phyloP scores from a whole-genome alignment of 2,797 vertebrate genomes.

The Sphenodon punctatus region DNA sequence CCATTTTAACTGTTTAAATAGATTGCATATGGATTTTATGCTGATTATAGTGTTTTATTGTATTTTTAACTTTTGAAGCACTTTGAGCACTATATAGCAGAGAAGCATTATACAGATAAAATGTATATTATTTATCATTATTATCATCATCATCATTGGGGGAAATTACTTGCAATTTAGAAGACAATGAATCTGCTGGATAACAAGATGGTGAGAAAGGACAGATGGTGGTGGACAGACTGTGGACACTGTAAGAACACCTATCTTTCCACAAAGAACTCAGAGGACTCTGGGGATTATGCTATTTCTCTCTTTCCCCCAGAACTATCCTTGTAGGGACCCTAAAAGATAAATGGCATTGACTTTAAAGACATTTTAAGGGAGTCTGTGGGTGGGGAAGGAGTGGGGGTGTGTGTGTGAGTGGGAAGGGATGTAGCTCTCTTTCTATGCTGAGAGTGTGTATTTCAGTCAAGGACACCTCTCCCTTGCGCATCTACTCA shows the following conservation, averaged over 20 bases:
- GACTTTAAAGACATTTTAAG: not conserved
- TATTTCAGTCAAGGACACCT: slow-evolving; percentile 1
- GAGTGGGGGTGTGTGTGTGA: not conserved
- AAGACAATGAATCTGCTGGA: not conserved
- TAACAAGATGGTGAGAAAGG: not conserved
- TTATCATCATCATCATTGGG: too few species aligned
- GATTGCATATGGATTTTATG: too few species aligned
- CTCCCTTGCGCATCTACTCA: not conserved
- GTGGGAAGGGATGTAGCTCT: not conserved
- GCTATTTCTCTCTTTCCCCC: rapidly evolving
- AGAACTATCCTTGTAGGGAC: rapidly evolving
- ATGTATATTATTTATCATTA: too few species aligned
- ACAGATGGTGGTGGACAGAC: too few species aligned
- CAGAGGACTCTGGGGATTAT: too few species aligned
- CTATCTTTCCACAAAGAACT: not conserved
- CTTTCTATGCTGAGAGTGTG: not conserved
- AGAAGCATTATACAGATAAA: too few species aligned
- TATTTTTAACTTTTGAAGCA: too few species aligned
- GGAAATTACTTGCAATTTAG: too few species aligned
- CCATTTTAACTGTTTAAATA: too few species aligned
- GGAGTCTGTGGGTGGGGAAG: not conserved
- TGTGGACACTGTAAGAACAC: not conserved
- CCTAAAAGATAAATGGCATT: rapidly evolving
- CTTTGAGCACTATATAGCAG: too few species aligned
- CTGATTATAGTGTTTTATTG: too few species aligned